Conservation (phyloP, 2,888 invertebrate species). For the Phalangium opilio region DNA sequence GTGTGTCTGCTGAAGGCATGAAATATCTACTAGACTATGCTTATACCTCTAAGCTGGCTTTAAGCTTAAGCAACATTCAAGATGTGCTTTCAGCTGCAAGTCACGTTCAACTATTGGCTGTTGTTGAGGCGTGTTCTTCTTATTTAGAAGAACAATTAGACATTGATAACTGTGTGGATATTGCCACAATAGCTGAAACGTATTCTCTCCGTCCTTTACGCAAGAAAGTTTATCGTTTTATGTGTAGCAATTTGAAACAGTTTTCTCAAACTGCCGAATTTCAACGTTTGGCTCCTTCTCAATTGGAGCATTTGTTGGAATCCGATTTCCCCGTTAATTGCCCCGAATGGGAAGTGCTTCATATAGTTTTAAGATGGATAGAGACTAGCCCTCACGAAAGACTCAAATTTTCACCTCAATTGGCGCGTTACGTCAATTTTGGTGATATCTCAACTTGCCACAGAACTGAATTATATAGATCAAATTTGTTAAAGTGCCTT, state of each 20-base stretch:
- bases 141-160: conserved; percentile 50
- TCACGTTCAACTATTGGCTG: conserved; percentile 47
- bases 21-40: conserved; percentile 48
- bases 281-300: conserved; percentile 42
- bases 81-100: conserved; percentile 53
- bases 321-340: conserved; percentile 54
- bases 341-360: conserved; percentile 43
- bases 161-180: conserved; percentile 53
- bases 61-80: conserved; percentile 47
- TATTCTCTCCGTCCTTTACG: conserved; percentile 45
- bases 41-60: conserved; percentile 47
- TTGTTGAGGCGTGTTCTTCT: conserved; percentile 48
- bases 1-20: conserved; percentile 49
- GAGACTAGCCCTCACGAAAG: conserved; percentile 32
- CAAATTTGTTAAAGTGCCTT: conserved; percentile 16
- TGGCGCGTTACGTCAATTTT: conserved; percentile 37
- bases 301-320: conserved; percentile 44
- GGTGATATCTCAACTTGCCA: conserved; percentile 32
- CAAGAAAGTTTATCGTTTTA: conserved; percentile 45
- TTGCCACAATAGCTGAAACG: conserved; percentile 50
- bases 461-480: conserved; percentile 17
- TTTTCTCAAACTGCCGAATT: conserved; percentile 46
- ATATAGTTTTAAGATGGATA: conserved; percentile 45
- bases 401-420: conserved; percentile 31
- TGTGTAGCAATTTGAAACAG: conserved; percentile 45